phyloP scores from a whole-genome alignment of 2,888 invertebrate genomes.

The Adela reaumurella region DNA sequence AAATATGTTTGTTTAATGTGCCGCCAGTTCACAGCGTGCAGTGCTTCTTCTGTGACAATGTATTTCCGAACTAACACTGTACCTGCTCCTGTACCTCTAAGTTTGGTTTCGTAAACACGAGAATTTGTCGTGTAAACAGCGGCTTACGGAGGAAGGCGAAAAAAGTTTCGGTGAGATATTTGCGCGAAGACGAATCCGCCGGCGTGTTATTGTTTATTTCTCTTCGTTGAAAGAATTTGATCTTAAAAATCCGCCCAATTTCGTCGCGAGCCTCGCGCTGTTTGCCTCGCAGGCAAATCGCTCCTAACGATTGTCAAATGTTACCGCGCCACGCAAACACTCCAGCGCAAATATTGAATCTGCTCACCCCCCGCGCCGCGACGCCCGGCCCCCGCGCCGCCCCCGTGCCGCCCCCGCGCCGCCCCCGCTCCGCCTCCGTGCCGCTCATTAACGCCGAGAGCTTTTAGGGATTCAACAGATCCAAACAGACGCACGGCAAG shows the following conservation, averaged over 20 bases:
- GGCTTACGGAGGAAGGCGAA: too few relatives aligned
- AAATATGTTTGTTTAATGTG: too few relatives aligned
- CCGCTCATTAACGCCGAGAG: constrained; percentile 44
- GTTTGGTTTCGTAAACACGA: too few relatives aligned
- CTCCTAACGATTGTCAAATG: constrained; percentile 51
- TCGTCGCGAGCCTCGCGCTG: constrained; percentile 29
- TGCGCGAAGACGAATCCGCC: background rate
- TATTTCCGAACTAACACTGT: too few relatives aligned
- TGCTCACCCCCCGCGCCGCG: constrained; percentile 16
- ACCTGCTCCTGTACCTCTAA: too few relatives aligned
- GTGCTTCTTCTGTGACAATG: too few relatives aligned
- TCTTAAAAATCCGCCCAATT: constrained; percentile 41
- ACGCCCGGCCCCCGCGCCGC: constrained; percentile 9
- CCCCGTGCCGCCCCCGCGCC: constrained; percentile 12
- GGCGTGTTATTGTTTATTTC: constrained; percentile 36
- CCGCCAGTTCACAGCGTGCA: too few relatives aligned
- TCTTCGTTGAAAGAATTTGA: constrained; percentile 24
- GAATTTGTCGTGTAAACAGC: too few relatives aligned
- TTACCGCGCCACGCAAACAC: constrained; percentile 45
- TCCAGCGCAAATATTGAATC: constrained; percentile 35
- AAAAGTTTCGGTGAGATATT: background rate
- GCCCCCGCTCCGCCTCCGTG: constrained; percentile 14
- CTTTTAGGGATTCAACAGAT: constrained; percentile 46
- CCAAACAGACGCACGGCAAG: constrained; percentile 43
- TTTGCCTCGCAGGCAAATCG: constrained; percentile 43